Conservation (phyloP, 2,113 vertebrate species). For the Cyanoramphus novaezelandiae region DNA sequence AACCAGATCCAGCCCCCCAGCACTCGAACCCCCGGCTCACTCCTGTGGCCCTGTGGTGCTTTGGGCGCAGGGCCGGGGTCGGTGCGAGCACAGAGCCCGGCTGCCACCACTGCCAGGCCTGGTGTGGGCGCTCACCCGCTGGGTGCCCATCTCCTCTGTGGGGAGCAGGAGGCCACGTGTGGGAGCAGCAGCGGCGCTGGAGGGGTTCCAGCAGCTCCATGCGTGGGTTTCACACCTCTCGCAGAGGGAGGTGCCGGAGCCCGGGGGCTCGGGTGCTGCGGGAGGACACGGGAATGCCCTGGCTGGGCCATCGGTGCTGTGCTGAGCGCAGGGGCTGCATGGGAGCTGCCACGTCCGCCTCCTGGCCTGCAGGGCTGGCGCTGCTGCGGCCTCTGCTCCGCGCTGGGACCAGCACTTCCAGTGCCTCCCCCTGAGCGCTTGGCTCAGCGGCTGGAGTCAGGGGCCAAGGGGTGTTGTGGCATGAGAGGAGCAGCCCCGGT, state of each 20-base stretch:
- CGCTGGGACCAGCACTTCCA: background rate
- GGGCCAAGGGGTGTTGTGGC: background rate
- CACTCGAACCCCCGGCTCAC: background rate
- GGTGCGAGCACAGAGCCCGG: background rate
- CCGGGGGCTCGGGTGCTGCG: too few species aligned
- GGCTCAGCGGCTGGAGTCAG: background rate
- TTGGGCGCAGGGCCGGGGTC: background rate
- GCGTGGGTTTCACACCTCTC: background rate
- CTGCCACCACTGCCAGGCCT: background rate
- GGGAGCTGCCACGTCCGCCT: fast-evolving
- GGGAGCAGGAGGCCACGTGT: background rate
- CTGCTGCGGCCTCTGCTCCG: background rate
- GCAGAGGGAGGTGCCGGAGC: background rate
- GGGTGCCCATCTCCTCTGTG: fast-evolving
- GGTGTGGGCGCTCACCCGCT: background rate
- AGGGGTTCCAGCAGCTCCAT: background rate
- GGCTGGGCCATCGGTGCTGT: background rate
- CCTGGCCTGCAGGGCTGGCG: background rate
- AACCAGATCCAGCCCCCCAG: background rate
- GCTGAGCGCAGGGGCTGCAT: background rate
- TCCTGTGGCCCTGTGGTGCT: background rate
- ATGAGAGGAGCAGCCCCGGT: background rate
- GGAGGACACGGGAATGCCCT: fast-evolving
- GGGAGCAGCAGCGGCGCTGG: background rate
- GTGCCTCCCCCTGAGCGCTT: fast-evolving